phyloP scores from a whole-genome alignment of 2,888 invertebrate genomes.

The Hecatera dysodea region DNA sequence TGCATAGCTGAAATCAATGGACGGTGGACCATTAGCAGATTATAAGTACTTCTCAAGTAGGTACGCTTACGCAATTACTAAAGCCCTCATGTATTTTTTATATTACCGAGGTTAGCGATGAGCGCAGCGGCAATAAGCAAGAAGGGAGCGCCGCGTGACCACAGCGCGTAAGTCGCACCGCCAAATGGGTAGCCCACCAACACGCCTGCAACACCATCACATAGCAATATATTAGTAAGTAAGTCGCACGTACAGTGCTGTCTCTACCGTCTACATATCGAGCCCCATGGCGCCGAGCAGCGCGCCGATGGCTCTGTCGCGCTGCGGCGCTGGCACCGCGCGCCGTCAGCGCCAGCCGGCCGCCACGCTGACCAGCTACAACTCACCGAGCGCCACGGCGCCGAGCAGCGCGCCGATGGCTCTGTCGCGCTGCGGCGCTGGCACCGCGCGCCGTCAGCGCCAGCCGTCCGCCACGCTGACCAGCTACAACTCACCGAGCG shows the following conservation, averaged over 20 bases:
- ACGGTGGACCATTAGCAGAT: background rate
- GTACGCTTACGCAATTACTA: background rate
- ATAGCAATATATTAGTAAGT: background rate
- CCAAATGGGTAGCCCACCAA: slow-evolving; percentile 87
- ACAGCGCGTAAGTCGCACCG: slow-evolving; percentile 79
- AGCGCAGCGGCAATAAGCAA: slow-evolving; percentile 78
- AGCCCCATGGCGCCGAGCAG: too few species aligned
- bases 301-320: too few species aligned
- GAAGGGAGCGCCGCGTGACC: slow-evolving; percentile 83
- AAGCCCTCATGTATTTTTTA: background rate
- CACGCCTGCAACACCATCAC: slow-evolving; percentile 75
- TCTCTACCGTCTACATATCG: background rate
- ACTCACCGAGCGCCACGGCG: too few species aligned
- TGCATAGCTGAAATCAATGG: slow-evolving; percentile 76
- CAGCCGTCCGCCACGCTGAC: too few species aligned
- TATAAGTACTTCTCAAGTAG: background rate
- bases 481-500: too few species aligned
- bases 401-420: too few species aligned
- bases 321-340: too few species aligned
- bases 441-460: too few species aligned
- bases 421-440: too few species aligned
- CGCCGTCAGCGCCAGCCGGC: too few species aligned
- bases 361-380: too few species aligned
- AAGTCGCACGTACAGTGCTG: background rate
- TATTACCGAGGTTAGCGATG: slow-evolving; percentile 77